Evolutionary conservation across 2,888 invertebrate genomes (phyloP), one percentile per base, ranked within the genome.

Genomic region (Morpho helenor): DNA sequence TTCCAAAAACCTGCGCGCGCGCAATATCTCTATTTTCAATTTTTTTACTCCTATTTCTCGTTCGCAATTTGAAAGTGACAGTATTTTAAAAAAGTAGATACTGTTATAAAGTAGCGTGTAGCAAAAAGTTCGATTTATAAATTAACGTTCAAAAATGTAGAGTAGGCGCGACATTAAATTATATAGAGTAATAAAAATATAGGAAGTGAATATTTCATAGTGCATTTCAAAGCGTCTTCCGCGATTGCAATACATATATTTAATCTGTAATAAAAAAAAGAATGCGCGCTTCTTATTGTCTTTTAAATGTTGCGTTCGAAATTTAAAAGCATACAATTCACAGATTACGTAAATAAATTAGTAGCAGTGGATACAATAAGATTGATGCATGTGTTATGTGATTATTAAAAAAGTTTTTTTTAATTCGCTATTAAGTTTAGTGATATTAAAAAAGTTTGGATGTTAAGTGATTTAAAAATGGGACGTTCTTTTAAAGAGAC

Each of bases 1-100:
- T 89, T 88, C 88, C 80, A 89, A 89, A 89, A 86, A 79, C 79
- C 80, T 79, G 80, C 75, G 74, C 66, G 73, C 68, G 68, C 68
- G 75, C 70, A 72, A 72, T 75, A 70, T 75, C 73, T 72, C 69
- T 73, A 65, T 63, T 57, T 49, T 49, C 42, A 40, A 46, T n/a
- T 53, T 39, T 41, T 47, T 44, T 45, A 43, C 43, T 46, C 23
- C 39, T 9, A 10, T 22, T 16, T 8, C 49, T 52, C 41, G 53
- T 49, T 53, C 46, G 53, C 40, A 50, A 46, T 52, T 10, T 42
- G 43, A 52, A 47, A 39, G 39, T 41, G 48, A 41, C 9, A 41
- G 47, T 31, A 42, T 45, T 16, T 16, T 16, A 22, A 39, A 39
- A 39, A 39, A 9, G 8, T 48, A 52, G 31, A 9, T 7, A n/a